These are phyloP conservation scores for Chironomus tepperi DNA, from an alignment of 1,140 invertebrate species.

Conservation along the genomic window DNA sequence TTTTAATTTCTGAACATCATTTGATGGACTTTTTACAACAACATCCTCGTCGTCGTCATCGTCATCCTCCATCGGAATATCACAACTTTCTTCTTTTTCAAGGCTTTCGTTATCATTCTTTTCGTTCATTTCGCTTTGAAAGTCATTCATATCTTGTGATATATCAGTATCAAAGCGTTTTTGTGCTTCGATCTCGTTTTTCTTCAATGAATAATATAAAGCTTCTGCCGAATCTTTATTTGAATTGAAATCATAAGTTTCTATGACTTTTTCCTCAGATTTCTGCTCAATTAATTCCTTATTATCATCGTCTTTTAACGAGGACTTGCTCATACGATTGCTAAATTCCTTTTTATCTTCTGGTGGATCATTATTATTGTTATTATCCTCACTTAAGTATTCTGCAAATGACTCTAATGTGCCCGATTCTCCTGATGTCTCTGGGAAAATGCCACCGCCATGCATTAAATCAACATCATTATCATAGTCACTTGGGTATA, in stretches of 20 bases:
- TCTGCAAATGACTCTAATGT: background rate
- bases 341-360: background rate
- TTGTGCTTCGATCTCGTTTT: conserved; percentile 29
- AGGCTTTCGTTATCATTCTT: background rate
- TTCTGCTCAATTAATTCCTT: background rate
- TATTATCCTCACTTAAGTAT: background rate
- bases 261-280: background rate
- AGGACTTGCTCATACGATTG: background rate
- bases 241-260: background rate
- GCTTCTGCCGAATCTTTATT: conserved; percentile 30
- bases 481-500: background rate
- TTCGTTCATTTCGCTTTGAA: no score
- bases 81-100: background rate
- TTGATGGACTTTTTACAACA: background rate
- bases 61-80: background rate
- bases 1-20: background rate
- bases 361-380: background rate
- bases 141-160: background rate
- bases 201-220: conserved; percentile 29
- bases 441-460: background rate
- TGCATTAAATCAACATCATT: conserved; percentile 1
- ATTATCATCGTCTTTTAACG: background rate
- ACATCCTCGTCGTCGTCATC: background rate
- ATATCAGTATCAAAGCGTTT: background rate
- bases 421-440: background rate